phyloP scores from a whole-genome alignment of 2,113 vertebrate genomes.

The Sardina pilchardus region DNA sequence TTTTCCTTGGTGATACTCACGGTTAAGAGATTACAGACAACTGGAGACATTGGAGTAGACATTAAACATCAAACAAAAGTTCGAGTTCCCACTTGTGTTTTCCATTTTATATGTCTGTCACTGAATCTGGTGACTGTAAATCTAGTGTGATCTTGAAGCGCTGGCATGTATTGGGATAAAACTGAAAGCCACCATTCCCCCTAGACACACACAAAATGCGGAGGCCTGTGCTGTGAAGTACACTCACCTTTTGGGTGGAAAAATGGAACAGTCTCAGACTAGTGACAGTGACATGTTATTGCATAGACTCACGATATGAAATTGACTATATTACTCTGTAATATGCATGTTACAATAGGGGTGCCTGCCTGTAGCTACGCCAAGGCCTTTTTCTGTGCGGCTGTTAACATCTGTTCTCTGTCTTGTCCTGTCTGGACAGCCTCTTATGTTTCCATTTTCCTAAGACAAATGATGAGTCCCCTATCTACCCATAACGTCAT shows the following conservation, averaged over 20 bases:
- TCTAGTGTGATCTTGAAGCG: background rate
- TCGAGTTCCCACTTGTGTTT: background rate
- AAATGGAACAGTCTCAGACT: background rate
- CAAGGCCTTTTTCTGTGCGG: background rate
- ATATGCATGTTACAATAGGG: background rate
- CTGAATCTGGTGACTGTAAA: background rate
- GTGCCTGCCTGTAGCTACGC: background rate
- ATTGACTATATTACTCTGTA: background rate
- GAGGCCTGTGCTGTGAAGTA: background rate
- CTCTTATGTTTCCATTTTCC: background rate
- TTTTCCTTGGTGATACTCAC: conserved; percentile 14
- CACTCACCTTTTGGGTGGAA: background rate
- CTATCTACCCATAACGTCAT: background rate
- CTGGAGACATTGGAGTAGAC: background rate
- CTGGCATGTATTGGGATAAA: too few species aligned
- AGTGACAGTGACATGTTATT: background rate
- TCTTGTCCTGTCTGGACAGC: background rate
- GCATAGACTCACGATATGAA: background rate
- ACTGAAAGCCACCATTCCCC: background rate
- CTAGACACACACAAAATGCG: background rate
- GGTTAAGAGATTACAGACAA: background rate
- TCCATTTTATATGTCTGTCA: background rate
- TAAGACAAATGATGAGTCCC: background rate
- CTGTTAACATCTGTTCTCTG: background rate
- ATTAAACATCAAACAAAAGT: background rate